Conservation (phyloP, 2,113 vertebrate species). For the Edolisoma coerulescens region DNA sequence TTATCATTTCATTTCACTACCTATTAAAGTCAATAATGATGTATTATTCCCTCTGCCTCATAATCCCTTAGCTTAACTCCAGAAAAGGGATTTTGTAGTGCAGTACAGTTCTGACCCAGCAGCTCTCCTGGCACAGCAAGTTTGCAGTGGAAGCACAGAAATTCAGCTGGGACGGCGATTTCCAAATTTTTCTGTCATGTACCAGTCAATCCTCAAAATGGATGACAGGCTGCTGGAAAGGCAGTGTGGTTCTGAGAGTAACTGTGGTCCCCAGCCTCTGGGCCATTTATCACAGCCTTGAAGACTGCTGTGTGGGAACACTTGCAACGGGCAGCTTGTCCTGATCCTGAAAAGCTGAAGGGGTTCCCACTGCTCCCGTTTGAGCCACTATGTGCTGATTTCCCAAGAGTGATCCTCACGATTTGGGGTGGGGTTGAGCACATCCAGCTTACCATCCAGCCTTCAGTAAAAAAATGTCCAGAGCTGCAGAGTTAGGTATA, state of each 20-base stretch:
- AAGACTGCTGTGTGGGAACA: not conserved
- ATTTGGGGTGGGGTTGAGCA: not conserved
- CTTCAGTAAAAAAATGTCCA: not conserved
- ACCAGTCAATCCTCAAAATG: not conserved
- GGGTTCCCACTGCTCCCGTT: not conserved
- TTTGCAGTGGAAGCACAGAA: not conserved
- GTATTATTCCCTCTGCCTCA: not conserved
- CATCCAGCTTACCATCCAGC: not conserved
- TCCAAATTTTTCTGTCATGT: not conserved
- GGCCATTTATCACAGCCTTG: not conserved
- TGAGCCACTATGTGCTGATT: not conserved
- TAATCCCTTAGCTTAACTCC: not conserved
- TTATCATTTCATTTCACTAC: conserved; percentile 24
- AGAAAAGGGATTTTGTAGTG: not conserved
- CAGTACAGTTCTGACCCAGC: not conserved
- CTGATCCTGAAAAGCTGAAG: not conserved
- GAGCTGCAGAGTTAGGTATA: not conserved
- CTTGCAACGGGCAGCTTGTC: not conserved
- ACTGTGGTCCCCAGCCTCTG: not conserved
- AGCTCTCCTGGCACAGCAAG: not conserved
- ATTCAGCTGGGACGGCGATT: not conserved
- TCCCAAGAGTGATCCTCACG: not conserved
- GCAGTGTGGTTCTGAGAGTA: not conserved
- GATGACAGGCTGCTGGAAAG: not conserved
- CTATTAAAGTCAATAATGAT: conserved; percentile 23